Base-by-base conservation (phyloP, 2,113 vertebrate species). In the Burhinus oedicnemus region DNA sequence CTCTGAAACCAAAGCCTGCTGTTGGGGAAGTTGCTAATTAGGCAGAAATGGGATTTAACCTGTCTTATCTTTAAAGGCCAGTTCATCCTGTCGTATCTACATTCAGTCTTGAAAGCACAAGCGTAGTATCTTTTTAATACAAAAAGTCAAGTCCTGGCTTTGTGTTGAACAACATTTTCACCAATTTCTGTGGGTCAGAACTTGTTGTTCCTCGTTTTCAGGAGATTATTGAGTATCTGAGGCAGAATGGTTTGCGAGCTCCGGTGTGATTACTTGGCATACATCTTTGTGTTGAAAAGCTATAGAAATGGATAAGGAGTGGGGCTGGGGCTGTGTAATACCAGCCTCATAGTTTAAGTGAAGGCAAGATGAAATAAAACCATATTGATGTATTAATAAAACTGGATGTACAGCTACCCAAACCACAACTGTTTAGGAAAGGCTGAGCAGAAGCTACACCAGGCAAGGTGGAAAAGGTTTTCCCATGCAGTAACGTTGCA, bases 1-100 rank as follows among this genome's bases (percentile, higher is more conserved):
- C 45, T 72, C 65, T 87, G 86, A 79, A 92, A 60, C 34, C 36
- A 36, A 85, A 88, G 72, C 47, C 89, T 72, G 80, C 62, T 60
- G 57, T n/a, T 75, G 80, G 93, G 94, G 83, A 96, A 95, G 91
- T 84, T 83, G 83, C 81, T 97, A 82, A 96, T 95, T 72, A 92
- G 94, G 70, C 65, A 89, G 61, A 87, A 91, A 90, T 45, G 74
- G 52, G 81, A 84, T 93, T 95, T 92, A 91, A 94, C 83, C 89
- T 91, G 61, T n/a, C 27, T 97, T 96, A 94, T 95, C 94, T 86
- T 47, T 13, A 61, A 71, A 89, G 89, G 83, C 86, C 89, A 93
- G 60, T 90, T 92, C 94, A 96, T 95, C 96, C 97, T 95, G 95
- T 91, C 19, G 6, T 62, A 44, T 23, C 74, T 70, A 12, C 2